Evolutionary conservation across 35 echinoderm and acorn worm species (phyloP), one percentile per base, ranked within the genome.

Genomic region (Eucidaris tribuloides): DNA sequence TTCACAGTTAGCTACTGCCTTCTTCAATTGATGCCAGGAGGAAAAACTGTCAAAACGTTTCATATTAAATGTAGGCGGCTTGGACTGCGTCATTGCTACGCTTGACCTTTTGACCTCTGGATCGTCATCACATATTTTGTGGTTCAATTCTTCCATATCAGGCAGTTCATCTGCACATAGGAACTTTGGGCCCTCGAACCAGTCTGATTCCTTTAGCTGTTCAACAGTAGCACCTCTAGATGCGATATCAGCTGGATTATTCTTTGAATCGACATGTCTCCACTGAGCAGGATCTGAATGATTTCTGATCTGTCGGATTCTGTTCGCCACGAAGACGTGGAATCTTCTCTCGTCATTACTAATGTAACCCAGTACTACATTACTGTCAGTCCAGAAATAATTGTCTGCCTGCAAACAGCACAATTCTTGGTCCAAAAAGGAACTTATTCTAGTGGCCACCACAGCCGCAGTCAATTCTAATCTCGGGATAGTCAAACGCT

Each of bases 101-200:
- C 30, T 25, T 66, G 63, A 66, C 48, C 63, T 29, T 18, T 66
- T 66, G 15, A 66, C 25, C 36, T 66, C 63, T 19, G 63, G 63
- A 6, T 66, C 63, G 17, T 66, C 36, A 25, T 24, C 5, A 35
- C 29, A 5, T 24, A 32, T 4, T 0, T 24, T 4, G 36, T 4
- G 25, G 29, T 66, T 33, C 34, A 0, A 17, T 33, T 66, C 5
- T 2, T 3, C 18, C 27, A 17, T 33, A 66, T 29, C 25, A 32
- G 0, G 63, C 17, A 66, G 29, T 66, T 86, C 40, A 7, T 60
- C 77, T 57, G 58, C 15, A 57, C 88, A 87, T 23, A 96, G 79
- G 42, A 96, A 86, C 7, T 55, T 58, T 76, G 83, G 93, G 27
- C 93, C 88, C 45, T 65, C 42, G 4, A 91, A 83, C 93, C 93